A percentile compares a stretch with the other conserved stretches of the same genome.
Conservation (phyloP, 2,888 invertebrate species). For the Colostygia pectinataria region DNA sequence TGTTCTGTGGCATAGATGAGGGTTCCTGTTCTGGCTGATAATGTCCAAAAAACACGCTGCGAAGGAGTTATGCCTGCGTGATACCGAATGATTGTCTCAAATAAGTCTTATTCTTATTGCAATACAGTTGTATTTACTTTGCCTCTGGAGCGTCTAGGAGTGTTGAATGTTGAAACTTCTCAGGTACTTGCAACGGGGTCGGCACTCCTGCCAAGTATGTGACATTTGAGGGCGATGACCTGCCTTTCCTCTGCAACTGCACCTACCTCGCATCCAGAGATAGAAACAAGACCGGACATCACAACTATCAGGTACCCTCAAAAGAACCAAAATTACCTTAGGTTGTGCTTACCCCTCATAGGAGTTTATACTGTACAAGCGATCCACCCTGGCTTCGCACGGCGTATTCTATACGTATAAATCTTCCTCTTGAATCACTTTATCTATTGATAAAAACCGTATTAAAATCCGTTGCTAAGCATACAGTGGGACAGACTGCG, state of each 20-base stretch:
- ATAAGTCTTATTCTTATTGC: not conserved
- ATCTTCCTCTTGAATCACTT: no score
- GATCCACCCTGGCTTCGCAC: no score
- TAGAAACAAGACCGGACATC: constrained; percentile 76
- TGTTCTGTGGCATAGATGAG: constrained; percentile 84
- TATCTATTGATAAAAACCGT: no score
- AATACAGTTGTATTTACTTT: not conserved
- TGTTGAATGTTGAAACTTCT: not conserved
- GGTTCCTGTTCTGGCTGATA: constrained; percentile 92
- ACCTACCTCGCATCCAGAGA: constrained; percentile 91
- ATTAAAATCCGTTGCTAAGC: no score
- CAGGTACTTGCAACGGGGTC: constrained; percentile 87
- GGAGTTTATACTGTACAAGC: no score
- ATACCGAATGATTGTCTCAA: constrained; percentile 84
- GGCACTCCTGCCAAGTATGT: constrained; percentile 90
- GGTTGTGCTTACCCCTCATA: no score
- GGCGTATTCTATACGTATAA: no score
- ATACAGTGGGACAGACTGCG: no score
- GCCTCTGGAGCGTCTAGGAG: not conserved
- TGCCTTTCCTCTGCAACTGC: constrained; percentile 92
- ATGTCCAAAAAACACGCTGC: constrained; percentile 88
- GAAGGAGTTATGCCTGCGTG: constrained; percentile 87
- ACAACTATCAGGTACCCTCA: constrained; percentile 67
- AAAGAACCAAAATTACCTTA: no score
- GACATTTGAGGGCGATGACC: constrained; percentile 91